Evolutionary conservation across 2,113 vertebrate species (phyloP), one percentile per base, ranked within the genome.

Genomic region (Notarius quadriscutis): DNA sequence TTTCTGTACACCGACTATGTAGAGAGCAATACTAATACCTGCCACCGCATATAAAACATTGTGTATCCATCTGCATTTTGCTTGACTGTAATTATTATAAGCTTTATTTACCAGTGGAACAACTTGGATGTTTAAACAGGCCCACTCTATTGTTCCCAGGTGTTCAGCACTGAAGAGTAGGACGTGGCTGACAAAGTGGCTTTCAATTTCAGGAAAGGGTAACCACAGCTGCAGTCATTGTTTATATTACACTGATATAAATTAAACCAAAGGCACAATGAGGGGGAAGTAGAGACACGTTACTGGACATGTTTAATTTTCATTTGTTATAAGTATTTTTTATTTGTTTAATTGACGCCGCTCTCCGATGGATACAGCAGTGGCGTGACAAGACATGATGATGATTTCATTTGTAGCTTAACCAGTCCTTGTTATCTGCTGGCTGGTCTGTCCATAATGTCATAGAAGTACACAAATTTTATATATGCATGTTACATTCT

Each of bases 61-160:
- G 27, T 60, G n/a, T 77, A 41, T 87, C 15, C 17, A 77, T 83
- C 63, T 87, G 65, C 25, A 27, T 71, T 72, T 87, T 62, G 57
- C 48, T 34, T 57, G 22, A 17, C 41, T n/a, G 58, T 58, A 30
- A 87, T 84, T 77, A 87, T 67, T 78, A 10, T 55, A 57, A 67
- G 22, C 72, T 77, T 77, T 65, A 84, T 87, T 87, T 84, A 27
- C 74, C 63, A 67, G 71, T 67, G 67, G 60, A 79, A 84, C 72
- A 84, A 72, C 27, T 67, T 51, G 71, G 58, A 84, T 87, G 81
- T 87, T 87, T 79, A 84, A 84, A 87, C 87, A 84, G 17, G 72
- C 22, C 22, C 18, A 10, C 27, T 57, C 81, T 79, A 22, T 86
- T 86, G 85, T 86, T 60, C 22, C 71, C 62, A 84, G 71, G 71